Percentiles rank a stretch among this genome's conserved stretches.
phyloP scores from a whole-genome alignment of 2,797 vertebrate genomes.

The Parotocinclus haroldoi region DNA sequence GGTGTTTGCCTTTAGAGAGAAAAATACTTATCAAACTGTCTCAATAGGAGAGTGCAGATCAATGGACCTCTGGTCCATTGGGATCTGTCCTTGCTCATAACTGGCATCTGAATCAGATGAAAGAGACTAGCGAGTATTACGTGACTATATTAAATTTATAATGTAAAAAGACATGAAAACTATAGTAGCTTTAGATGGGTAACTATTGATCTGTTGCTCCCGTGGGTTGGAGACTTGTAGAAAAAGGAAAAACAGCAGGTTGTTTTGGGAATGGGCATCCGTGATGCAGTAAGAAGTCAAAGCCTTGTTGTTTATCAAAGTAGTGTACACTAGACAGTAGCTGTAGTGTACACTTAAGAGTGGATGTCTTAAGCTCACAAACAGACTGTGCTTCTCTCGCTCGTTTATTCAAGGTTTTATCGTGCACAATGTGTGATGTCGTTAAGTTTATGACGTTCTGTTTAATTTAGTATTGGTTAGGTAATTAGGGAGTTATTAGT shows the following conservation, averaged over 20 bases:
- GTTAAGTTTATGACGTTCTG: too few relatives aligned
- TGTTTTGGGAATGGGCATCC: conserved; percentile 13
- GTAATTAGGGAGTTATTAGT: too few relatives aligned
- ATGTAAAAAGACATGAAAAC: conserved; percentile 9
- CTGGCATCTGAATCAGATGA: conserved; percentile 22
- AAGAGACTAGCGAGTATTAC: conserved; percentile 21
- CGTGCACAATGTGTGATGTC: too few relatives aligned
- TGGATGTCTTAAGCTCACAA: too few relatives aligned
- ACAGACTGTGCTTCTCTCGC: not conserved
- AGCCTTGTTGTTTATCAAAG: not conserved
- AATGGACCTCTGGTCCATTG: conserved; percentile 19
- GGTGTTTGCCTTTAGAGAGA: conserved; percentile 5
- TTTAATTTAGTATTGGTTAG: too few relatives aligned
- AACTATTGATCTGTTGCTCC: conserved; percentile 29
- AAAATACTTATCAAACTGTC: conserved; percentile 10
- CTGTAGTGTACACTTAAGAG: too few relatives aligned
- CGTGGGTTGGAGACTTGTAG: conserved; percentile 8
- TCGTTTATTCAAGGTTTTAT: not conserved
- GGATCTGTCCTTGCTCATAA: conserved; percentile 21
- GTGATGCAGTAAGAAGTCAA: conserved; percentile 11
- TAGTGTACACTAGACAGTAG: too few relatives aligned
- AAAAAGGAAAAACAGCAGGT: not conserved
- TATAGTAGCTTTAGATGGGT: conserved; percentile 30
- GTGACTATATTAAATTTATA: conserved; percentile 29
- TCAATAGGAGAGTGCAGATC: not conserved